phyloP scores from a whole-genome alignment of 2,797 vertebrate genomes.

The Phoxinus dragarum region DNA sequence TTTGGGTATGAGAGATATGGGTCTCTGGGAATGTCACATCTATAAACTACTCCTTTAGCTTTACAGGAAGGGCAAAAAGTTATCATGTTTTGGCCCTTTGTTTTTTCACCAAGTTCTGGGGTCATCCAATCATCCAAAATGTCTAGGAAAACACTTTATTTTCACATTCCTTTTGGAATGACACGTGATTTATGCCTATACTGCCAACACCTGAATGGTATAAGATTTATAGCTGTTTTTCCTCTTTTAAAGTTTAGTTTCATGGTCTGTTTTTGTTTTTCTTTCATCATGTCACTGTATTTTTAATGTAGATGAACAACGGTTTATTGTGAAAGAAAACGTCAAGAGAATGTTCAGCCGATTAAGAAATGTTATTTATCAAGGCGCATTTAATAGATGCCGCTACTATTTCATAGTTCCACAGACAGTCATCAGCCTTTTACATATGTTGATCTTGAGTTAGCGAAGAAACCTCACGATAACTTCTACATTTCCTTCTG shows the following conservation, averaged over 20 bases:
- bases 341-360: not conserved
- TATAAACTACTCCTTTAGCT: conserved; percentile 47
- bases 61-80: conserved; percentile 59
- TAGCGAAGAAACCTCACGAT: not conserved
- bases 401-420: not conserved
- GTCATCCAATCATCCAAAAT: conserved; percentile 26
- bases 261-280: conserved; percentile 2
- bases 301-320: not conserved
- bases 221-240: conserved; percentile 26
- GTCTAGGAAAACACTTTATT: conserved; percentile 30
- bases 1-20: not conserved
- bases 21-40: conserved; percentile 59
- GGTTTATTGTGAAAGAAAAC: not conserved
- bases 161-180: conserved; percentile 15
- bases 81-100: conserved; percentile 54
- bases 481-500: not conserved
- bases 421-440: not conserved
- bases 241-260: conserved; percentile 1
- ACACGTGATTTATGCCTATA: not conserved
- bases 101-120: conserved; percentile 49
- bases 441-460: not conserved
- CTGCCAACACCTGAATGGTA: not conserved
- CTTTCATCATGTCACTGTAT: not conserved
- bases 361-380: not conserved
- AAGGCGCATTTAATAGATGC: not conserved